These are phyloP conservation scores for Mythimna pallens DNA, from an alignment of 2,888 invertebrate species.

Conservation along the genomic window DNA sequence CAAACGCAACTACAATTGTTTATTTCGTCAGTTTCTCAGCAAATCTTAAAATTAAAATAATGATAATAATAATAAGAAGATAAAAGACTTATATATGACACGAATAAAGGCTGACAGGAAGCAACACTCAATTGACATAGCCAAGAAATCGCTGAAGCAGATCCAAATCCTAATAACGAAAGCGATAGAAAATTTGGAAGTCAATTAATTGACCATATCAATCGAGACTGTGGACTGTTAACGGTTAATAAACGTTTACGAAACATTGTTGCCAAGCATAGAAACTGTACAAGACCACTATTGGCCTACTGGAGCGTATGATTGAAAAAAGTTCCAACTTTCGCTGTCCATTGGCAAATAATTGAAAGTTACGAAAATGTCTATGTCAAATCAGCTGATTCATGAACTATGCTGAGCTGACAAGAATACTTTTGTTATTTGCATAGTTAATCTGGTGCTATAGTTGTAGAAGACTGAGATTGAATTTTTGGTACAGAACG, in stretches of 20 bases:
- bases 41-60: too few species aligned
- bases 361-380: slow-evolving; percentile 82
- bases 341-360: slow-evolving; percentile 83
- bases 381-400: slow-evolving; percentile 67
- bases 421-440: slow-evolving; percentile 45
- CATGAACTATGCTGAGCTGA: slow-evolving; percentile 42
- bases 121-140: neutral
- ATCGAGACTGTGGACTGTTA: slow-evolving; percentile 67
- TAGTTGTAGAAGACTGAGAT: slow-evolving; percentile 2
- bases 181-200: slow-evolving; percentile 47
- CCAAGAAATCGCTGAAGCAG: slow-evolving; percentile 10
- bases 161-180: slow-evolving; percentile 20
- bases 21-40: slow-evolving; percentile 16
- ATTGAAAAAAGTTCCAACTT: slow-evolving; percentile 88
- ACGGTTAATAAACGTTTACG: slow-evolving; percentile 76
- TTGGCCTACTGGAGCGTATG: slow-evolving; percentile 88
- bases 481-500: slow-evolving; percentile 4
- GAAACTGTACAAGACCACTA: slow-evolving; percentile 85
- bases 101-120: neutral
- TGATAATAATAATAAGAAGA: neutral
- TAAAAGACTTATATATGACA: neutral
- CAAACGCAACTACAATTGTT: slow-evolving; percentile 22
- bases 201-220: slow-evolving; percentile 69
- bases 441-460: slow-evolving; percentile 20
- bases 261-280: slow-evolving; percentile 86